Evolutionary conservation across 2,888 invertebrate species (phyloP).

Genomic region (Ichneumon xanthorius): DNA sequence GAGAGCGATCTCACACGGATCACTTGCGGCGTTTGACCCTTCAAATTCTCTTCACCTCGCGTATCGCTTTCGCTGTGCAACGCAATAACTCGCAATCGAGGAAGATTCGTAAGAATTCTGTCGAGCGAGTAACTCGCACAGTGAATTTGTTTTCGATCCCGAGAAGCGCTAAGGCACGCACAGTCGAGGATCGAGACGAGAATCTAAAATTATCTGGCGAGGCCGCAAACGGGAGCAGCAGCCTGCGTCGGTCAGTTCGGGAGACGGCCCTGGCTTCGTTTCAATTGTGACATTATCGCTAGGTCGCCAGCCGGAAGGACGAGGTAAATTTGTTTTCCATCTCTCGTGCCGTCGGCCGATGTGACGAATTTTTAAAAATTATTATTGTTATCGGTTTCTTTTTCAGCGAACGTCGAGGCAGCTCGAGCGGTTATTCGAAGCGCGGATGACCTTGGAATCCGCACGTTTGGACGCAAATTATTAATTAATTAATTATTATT

Average conservation of each 20-base stretch:
- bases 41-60: background rate
- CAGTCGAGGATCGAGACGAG: conserved; percentile 21
- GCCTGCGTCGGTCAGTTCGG: conserved; percentile 42
- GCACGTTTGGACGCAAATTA: no score
- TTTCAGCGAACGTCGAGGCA: no score
- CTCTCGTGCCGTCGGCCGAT: background rate
- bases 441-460: no score
- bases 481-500: background rate
- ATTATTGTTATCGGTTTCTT: background rate
- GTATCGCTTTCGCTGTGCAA: background rate
- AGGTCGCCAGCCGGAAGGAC: conserved; percentile 53
- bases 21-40: background rate
- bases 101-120: background rate
- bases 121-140: conserved; percentile 7
- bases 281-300: conserved; percentile 65
- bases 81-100: background rate
- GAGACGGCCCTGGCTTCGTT: conserved; percentile 66
- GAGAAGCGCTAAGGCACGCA: background rate
- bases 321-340: conserved; percentile 61
- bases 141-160: background rate
- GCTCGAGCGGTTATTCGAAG: no score
- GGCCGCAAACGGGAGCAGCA: conserved; percentile 34
- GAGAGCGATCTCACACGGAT: background rate
- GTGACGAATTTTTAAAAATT: background rate
- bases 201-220: conserved; percentile 47